Conservation (phyloP, 1,140 invertebrate species). For the Galleria mellonella region DNA sequence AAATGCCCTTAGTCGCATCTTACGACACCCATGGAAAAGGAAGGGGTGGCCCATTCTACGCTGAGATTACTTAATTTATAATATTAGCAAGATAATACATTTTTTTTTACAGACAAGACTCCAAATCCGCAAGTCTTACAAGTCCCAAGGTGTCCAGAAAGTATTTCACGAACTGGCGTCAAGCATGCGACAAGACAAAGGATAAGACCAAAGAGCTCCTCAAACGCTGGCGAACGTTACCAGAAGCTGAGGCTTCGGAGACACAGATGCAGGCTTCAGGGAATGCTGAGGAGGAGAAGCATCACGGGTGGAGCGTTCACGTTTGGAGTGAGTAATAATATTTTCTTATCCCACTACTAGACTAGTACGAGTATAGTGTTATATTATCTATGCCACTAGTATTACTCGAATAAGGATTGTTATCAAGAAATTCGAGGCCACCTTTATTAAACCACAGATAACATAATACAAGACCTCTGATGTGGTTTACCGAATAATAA, state of each 20-base stretch:
- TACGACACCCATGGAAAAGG: no score
- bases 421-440: no score
- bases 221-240: constrained; percentile 80
- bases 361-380: no score
- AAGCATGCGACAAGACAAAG: constrained; percentile 81
- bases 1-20: no score
- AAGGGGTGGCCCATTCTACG: no score
- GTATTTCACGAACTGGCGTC: constrained; percentile 80
- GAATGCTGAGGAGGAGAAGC: constrained; percentile 44
- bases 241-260: constrained; percentile 68
- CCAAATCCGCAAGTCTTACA: constrained; percentile 40
- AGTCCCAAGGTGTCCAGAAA: constrained; percentile 79
- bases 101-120: constrained; percentile 49
- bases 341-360: background rate
- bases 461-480: no score
- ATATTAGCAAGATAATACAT: no score
- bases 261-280: constrained; percentile 42
- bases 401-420: no score
- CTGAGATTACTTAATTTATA: no score
- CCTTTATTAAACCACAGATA: no score
- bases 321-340: constrained; percentile 78
- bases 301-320: constrained; percentile 80
- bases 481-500: no score
- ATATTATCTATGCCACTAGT: no score
- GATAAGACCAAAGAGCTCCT: constrained; percentile 81